Conservation (phyloP, 2,888 invertebrate genomes). For the Seira sanloemensis region DNA sequence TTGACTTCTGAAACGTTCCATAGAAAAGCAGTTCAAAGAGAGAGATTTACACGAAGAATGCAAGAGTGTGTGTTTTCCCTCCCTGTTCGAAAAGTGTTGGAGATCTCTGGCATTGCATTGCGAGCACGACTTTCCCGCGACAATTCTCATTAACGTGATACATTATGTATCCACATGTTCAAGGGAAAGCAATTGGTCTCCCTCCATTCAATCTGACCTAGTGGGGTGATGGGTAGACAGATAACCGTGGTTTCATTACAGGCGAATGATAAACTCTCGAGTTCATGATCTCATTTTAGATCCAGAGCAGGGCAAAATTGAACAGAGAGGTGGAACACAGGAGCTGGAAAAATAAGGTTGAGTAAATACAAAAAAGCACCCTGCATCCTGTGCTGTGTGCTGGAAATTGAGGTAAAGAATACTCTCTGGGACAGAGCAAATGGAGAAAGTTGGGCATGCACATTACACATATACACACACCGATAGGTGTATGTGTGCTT, state of each 20-base stretch:
- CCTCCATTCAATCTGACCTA: not conserved
- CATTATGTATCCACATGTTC: not conserved
- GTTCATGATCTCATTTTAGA: slow-evolving; percentile 48
- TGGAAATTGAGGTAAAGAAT: not conserved
- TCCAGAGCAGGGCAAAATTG: slow-evolving; percentile 19
- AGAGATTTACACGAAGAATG: slow-evolving; percentile 18
- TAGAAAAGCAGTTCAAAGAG: not conserved
- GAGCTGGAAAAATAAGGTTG: not conserved
- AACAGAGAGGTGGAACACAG: not conserved
- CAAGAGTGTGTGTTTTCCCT: slow-evolving; percentile 10
- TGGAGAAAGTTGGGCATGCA: not conserved
- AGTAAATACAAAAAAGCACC: not conserved
- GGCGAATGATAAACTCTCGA: slow-evolving; percentile 31
- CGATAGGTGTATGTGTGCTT: not conserved
- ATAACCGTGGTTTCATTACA: slow-evolving; percentile 39
- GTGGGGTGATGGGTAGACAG: slow-evolving; percentile 12
- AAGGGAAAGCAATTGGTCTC: not conserved
- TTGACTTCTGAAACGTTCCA: not conserved
- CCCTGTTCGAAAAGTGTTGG: not conserved
- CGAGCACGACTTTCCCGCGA: not conserved
- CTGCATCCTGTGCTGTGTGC: not conserved
- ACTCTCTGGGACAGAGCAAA: not conserved
- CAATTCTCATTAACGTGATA: slow-evolving; percentile 1
- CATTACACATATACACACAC: too few species aligned
- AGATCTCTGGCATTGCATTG: not conserved